Evolutionary conservation across 1,140 invertebrate genomes (phyloP).

Genomic region (Notospermus geniculatus): DNA sequence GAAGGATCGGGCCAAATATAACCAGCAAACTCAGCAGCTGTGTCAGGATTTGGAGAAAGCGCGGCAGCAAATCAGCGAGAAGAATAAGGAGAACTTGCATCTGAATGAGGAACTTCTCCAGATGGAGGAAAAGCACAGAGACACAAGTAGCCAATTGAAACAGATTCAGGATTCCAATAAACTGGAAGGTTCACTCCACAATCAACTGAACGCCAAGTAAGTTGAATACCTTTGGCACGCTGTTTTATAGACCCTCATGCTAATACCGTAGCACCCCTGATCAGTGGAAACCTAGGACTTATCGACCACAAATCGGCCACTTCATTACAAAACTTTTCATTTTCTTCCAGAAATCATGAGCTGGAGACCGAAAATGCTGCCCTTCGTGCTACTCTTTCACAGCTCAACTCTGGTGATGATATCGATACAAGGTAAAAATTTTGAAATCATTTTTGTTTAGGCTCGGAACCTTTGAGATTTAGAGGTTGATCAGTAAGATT

Average conservation of each 20-base stretch:
- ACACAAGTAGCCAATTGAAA: conserved; percentile 29
- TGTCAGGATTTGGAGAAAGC: conserved; percentile 37
- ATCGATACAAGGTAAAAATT: conserved; percentile 13
- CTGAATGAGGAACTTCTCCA: conserved; percentile 37
- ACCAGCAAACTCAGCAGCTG: conserved; percentile 34
- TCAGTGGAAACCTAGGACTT: no score
- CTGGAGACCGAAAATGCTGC: conserved; percentile 41
- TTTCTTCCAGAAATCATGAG: conserved; percentile 16
- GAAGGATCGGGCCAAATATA: conserved; percentile 32
- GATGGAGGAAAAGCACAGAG: conserved; percentile 32
- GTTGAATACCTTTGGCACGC: no score
- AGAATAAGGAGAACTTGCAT: conserved; percentile 45
- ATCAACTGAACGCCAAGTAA: conserved; percentile 32
- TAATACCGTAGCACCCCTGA: no score
- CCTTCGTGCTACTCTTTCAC: conserved; percentile 34
- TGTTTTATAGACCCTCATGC: no score
- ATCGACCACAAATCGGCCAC: background rate
- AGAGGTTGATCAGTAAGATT: no score
- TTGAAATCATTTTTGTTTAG: no score
- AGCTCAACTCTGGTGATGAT: conserved; percentile 33
- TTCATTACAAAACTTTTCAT: background rate
- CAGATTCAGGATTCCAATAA: conserved; percentile 32
- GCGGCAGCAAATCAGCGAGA: conserved; percentile 36
- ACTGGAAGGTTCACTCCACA: conserved; percentile 34
- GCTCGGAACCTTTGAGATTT: no score